Evolutionary conservation across 2,888 invertebrate genomes (phyloP).

Genomic region (Stenolophus ochropezus): DNA sequence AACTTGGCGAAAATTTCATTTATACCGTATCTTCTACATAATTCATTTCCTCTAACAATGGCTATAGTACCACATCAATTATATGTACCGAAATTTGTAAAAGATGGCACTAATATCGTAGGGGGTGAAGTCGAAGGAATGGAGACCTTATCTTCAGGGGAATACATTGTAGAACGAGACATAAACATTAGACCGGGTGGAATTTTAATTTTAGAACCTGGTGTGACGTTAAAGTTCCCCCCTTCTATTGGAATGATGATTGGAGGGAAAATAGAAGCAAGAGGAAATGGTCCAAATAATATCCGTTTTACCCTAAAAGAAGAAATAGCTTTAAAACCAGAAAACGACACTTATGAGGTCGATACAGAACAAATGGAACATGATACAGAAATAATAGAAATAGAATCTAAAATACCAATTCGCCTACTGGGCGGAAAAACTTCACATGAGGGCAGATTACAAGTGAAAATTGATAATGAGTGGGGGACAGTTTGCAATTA

Average conservation of each 20-base stretch:
- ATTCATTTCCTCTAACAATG: constrained; percentile 91
- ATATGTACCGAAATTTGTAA: constrained; percentile 86
- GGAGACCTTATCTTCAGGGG: constrained; percentile 87
- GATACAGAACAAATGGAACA: constrained; percentile 73
- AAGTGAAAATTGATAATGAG: constrained; percentile 87
- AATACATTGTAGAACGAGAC: constrained; percentile 94
- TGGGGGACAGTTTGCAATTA: constrained; percentile 99
- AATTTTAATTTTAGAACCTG: constrained; percentile 89
- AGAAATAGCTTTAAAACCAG: constrained; percentile 80
- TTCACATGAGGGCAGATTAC: constrained; percentile 89
- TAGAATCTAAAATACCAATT: constrained; percentile 81
- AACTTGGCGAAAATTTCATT: constrained; percentile 95
- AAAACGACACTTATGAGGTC: constrained; percentile 79
- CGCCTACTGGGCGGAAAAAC: constrained; percentile 88
- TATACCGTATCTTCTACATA: constrained; percentile 92
- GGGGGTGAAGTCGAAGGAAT: constrained; percentile 96
- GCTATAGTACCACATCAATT: constrained; percentile 85
- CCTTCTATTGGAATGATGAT: constrained; percentile 97
- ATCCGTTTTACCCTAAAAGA: constrained; percentile 87
- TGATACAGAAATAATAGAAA: constrained; percentile 78
- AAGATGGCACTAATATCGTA: constrained; percentile 79
- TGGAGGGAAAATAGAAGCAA: constrained; percentile 91
- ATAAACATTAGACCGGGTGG: constrained; percentile 97
- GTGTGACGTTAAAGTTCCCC: constrained; percentile 92
- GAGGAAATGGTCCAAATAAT: constrained; percentile 86